These are phyloP conservation scores for Trisateles emortualis DNA, from an alignment of 2,888 invertebrate species.

Conservation along the genomic window DNA sequence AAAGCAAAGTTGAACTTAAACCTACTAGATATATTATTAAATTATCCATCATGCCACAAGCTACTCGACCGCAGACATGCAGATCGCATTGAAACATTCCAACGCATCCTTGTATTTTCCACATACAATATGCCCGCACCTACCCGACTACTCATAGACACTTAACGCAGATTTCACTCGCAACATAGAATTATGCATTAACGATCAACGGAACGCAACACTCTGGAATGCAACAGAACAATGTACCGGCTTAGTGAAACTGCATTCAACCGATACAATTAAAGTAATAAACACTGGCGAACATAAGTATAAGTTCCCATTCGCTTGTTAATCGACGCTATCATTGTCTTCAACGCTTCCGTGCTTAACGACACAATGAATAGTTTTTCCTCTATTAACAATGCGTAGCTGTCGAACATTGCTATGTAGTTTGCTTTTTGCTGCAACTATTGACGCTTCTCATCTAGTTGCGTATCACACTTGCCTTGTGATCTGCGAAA, in stretches of 20 bases:
- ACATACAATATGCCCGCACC: slow-evolving; percentile 65
- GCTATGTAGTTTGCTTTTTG: slow-evolving; percentile 62
- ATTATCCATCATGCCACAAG: slow-evolving; percentile 54
- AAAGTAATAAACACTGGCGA: slow-evolving; percentile 76
- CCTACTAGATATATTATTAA: slow-evolving; percentile 43
- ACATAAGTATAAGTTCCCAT: slow-evolving; percentile 77
- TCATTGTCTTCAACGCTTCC: slow-evolving; percentile 81
- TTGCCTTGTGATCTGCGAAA: slow-evolving; percentile 65
- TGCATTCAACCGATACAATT: slow-evolving; percentile 81
- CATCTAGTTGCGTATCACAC: slow-evolving; percentile 55
- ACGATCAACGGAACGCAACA: slow-evolving; percentile 68
- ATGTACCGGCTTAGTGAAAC: slow-evolving; percentile 76
- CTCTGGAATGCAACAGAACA: slow-evolving; percentile 73
- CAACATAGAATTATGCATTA: slow-evolving; percentile 78
- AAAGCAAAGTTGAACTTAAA: slow-evolving; percentile 16
- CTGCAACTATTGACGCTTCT: slow-evolving; percentile 45
- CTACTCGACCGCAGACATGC: slow-evolving; percentile 52
- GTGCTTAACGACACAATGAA: slow-evolving; percentile 75
- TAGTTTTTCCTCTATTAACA: slow-evolving; percentile 73
- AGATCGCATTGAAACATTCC: slow-evolving; percentile 58
- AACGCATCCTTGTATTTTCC: slow-evolving; percentile 64
- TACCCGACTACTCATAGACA: slow-evolving; percentile 61
- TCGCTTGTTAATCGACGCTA: slow-evolving; percentile 75
- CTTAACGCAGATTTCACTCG: slow-evolving; percentile 74
- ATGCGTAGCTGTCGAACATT: slow-evolving; percentile 71